A percentile compares a stretch with the other conserved stretches of the same genome.
phyloP scores from a whole-genome alignment of 2,113 vertebrate genomes.

The Phocoena sinus region DNA sequence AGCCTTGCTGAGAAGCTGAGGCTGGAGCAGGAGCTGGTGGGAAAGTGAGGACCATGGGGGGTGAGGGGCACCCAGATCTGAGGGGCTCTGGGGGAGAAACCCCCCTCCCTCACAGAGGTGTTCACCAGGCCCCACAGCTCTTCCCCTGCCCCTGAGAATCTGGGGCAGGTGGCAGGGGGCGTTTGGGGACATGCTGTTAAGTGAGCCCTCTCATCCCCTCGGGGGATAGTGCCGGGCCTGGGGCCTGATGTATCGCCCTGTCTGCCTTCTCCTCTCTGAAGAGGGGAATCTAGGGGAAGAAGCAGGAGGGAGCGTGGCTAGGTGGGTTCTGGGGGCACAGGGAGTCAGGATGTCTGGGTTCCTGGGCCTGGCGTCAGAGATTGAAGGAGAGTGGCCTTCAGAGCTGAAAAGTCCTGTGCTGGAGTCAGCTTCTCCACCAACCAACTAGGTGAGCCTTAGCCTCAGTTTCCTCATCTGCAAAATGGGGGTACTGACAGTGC shows the following conservation, averaged over 20 bases:
- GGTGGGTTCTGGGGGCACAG: not conserved
- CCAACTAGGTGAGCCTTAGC: not conserved
- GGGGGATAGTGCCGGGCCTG: not conserved
- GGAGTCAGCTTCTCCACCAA: not conserved
- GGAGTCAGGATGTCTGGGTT: not conserved
- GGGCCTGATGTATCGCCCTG: not conserved
- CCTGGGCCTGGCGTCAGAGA: not conserved
- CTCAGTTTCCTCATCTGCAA: not conserved
- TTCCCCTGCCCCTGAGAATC: not conserved
- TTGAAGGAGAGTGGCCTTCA: not conserved
- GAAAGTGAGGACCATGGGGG: slow-evolving; percentile 64
- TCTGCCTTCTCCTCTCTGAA: not conserved
- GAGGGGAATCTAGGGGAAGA: not conserved
- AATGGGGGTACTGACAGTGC: not conserved
- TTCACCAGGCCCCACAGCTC: not conserved
- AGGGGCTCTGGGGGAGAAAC: not conserved
- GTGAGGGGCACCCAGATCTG: accelerated
- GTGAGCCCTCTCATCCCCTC: not conserved
- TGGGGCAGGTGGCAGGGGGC: not conserved
- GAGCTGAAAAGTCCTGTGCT: not conserved
- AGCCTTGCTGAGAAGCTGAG: slow-evolving; percentile 65
- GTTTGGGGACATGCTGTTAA: not conserved
- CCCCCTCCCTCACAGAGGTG: not conserved
- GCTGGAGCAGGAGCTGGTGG: slow-evolving; percentile 73
- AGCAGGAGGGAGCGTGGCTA: not conserved